Percentiles rank a stretch among this genome's conserved stretches.
phyloP scores from a whole-genome alignment of 1,140 invertebrate genomes.

The Micrasema minimum region DNA sequence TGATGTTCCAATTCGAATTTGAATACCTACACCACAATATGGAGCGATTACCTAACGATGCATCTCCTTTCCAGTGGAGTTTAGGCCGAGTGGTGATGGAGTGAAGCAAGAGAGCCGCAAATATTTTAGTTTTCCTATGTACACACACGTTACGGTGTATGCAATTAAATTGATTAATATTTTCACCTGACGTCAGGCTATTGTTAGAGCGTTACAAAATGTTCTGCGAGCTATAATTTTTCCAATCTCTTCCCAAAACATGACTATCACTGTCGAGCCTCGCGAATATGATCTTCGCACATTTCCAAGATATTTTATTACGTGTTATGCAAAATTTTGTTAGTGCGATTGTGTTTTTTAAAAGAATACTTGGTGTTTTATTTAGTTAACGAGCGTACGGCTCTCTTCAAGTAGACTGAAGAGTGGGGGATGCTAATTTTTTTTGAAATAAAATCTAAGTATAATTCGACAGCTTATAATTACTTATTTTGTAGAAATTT shows the following conservation, averaged over 20 bases:
- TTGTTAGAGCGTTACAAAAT: slow-evolving; percentile 37
- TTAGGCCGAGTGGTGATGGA: neutral
- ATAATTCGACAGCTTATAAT: no score
- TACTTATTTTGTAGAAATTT: no score
- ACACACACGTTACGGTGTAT: slow-evolving; percentile 36
- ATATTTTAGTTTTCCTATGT: slow-evolving; percentile 34
- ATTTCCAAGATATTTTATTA: no score
- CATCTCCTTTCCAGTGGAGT: slow-evolving; percentile 22
- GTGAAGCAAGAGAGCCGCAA: slow-evolving; percentile 7
- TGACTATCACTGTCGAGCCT: neutral
- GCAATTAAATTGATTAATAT: slow-evolving; percentile 45
- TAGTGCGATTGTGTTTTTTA: no score
- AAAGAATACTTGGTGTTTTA: no score
- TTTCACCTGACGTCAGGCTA: slow-evolving; percentile 37
- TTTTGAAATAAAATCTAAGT: no score
- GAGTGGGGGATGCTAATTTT: no score
- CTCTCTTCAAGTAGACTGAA: no score
- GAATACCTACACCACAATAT: no score
- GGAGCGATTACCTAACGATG: neutral
- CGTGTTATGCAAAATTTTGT: no score
- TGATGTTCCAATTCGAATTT: no score
- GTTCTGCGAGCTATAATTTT: slow-evolving; percentile 29
- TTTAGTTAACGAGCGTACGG: no score
- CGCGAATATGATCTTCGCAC: neutral
- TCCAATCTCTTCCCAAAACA: slow-evolving; percentile 23